These are phyloP conservation scores for Geothlypis trichas DNA, from an alignment of 2,113 vertebrate species.

Conservation along the genomic window DNA sequence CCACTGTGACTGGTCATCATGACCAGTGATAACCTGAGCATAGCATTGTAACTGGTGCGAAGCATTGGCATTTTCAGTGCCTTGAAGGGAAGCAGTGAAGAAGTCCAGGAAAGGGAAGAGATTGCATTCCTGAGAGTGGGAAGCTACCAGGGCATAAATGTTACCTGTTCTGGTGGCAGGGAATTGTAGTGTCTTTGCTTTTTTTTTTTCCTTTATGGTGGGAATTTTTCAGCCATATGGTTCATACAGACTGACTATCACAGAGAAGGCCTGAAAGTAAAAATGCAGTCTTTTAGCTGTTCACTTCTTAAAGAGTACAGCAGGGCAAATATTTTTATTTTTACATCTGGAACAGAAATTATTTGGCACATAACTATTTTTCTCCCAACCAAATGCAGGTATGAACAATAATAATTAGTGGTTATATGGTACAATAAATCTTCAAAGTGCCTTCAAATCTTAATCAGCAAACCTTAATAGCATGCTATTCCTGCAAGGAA, in stretches of 20 bases:
- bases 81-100: not conserved
- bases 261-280: not conserved
- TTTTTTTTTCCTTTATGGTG: not conserved
- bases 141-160: not conserved
- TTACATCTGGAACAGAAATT: not conserved
- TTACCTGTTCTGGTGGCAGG: not conserved
- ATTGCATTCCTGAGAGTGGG: not conserved
- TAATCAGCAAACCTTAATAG: constrained; percentile 50
- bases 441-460: constrained; percentile 52
- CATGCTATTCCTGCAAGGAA: not conserved
- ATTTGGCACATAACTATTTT: not conserved
- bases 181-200: not conserved
- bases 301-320: not conserved
- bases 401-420: constrained; percentile 55
- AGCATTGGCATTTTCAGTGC: not conserved
- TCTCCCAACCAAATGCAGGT: not conserved
- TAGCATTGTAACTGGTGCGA: not conserved
- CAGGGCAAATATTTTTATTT: not conserved
- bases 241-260: not conserved
- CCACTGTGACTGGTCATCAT: not conserved
- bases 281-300: not conserved
- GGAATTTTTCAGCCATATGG: not conserved
- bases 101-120: not conserved
- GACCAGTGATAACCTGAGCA: not conserved
- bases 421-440: constrained; percentile 37